Base-by-base conservation (phyloP, 2,113 vertebrate species). In the Muntiacus muntjak region DNA sequence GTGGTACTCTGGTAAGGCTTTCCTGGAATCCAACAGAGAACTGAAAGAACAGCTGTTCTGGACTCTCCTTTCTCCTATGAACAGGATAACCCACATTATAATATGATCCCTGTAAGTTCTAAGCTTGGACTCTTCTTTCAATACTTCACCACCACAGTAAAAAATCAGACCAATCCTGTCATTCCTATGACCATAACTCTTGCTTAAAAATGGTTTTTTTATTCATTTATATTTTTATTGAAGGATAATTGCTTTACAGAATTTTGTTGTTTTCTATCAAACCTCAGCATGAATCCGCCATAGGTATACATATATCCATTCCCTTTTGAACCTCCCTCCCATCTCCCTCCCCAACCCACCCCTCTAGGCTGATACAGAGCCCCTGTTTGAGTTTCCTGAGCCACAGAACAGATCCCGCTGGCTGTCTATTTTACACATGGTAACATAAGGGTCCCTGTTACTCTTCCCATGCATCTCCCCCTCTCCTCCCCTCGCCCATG, bases 401-500 rank as follows among this genome's bases (percentile, higher is more conserved):
- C 17, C 64, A 21, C 2, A 5, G 16, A 21, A 8, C 33, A 21
- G 1, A 21, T 9, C 4, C 64, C 17, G 4, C 16, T 67, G 64
- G 17, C 64, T 5, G 17, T 5, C 17, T 5, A 2, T 2, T 33
- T 67, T 5, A 19, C 4, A 67, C 33, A 1, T 1, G 2, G 64
- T 21, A 11, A 17, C 0, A 2, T 5, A 0, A 11, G 64, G 0
- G 2, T 36, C 64, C 64, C 5, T 1, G 17, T 5, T n/a, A 36
- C 33, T 67, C 64, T 33, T 30, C 10, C 33, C 4, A 0, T 0
- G 0, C 4, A 2, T 10, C 33, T 67, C 17, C 33, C 64, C 6
- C 17, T 36, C 64, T 11, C 17, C 33, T 36, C 64, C 30, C 8
- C 64, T 21, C 33, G 5, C 33, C 64, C 17, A 11, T 2, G 33